Base-by-base conservation (phyloP, 2,113 vertebrate genomes). In the Otolemur garnettii region DNA sequence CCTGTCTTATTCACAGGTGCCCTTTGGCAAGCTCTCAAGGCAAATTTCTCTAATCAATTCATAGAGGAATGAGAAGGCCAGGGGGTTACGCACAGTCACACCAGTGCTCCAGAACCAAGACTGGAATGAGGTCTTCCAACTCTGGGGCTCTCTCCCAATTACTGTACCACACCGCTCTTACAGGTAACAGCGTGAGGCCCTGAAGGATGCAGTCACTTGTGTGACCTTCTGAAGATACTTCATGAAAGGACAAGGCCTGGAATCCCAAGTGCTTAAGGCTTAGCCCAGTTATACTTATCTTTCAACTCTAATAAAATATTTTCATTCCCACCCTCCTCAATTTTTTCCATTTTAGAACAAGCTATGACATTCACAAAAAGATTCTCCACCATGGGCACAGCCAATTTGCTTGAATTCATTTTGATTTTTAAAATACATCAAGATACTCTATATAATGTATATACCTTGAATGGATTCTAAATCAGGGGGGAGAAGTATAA, bases 251-350 rank as follows among this genome's bases (percentile, higher is more conserved):
- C 11, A 45, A 78, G 57, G 0, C 60, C 50, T 30, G 45, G 74
- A 68, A 80, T 77, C 33, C 12, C 86, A 12, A 45, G 71, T 15
- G 33, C 2, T 88, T 60, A 68, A n/a, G 14, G 30, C 50, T 71
- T 71, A 78, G 57, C 21, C 33, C 1, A 26, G 22, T 94, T 78
- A 35, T 85, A 21, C 18, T 94, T 78, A 35, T 89, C 33, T 75
- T 86, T 74, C 38, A 19, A 69, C 30, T 33, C 10, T 33, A 74
- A 74, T 79, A 62, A 26, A 35, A 74, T 21, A n/a, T 62, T 79
- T 90, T 91, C 83, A 5, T 79, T 82, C 64, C 75, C 78, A 90
- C 75, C 68, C 69, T 53, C 55, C 45, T 50, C 38, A 26, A 77
- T 35, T 59, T 62, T 15, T 55, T 17, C 42, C 81, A 68, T 53